Evolutionary conservation across 2,888 invertebrate genomes (phyloP).

Genomic region (Abscondita cerata): DNA sequence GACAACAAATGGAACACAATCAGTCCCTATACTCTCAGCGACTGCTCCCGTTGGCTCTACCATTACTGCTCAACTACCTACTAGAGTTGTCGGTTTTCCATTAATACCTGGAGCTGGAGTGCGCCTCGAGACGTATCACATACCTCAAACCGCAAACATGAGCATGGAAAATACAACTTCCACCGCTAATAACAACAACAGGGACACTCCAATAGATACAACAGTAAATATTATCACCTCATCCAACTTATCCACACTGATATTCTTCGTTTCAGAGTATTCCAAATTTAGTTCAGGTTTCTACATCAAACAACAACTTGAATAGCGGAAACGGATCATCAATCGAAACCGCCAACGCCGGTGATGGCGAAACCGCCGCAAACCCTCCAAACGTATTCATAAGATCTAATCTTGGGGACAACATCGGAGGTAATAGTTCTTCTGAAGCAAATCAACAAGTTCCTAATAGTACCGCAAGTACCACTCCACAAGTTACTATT

Average conservation of each 20-base stretch:
- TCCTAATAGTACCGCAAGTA: slow-evolving; percentile 8
- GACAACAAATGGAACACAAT: slow-evolving; percentile 8
- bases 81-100: slow-evolving; percentile 44
- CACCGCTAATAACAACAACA: slow-evolving; percentile 16
- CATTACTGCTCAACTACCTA: slow-evolving; percentile 34
- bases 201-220: slow-evolving; percentile 26
- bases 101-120: slow-evolving; percentile 48
- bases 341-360: no score
- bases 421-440: background rate
- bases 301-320: background rate
- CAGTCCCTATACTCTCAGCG: slow-evolving; percentile 37
- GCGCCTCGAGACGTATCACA: slow-evolving; percentile 53
- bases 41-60: slow-evolving; percentile 33
- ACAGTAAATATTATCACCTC: slow-evolving; percentile 30
- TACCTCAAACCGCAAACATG: slow-evolving; percentile 33
- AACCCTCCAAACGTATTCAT: background rate
- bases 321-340: no score
- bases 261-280: background rate
- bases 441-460: background rate
- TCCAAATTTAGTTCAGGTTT: background rate
- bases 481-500: slow-evolving; percentile 36
- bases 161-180: slow-evolving; percentile 4
- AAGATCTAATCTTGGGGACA: background rate
- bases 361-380: no score
- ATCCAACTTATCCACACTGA: no score